These are phyloP conservation scores for Papilio helenus DNA, from an alignment of 1,140 invertebrate genomes.

Conservation along the genomic window DNA sequence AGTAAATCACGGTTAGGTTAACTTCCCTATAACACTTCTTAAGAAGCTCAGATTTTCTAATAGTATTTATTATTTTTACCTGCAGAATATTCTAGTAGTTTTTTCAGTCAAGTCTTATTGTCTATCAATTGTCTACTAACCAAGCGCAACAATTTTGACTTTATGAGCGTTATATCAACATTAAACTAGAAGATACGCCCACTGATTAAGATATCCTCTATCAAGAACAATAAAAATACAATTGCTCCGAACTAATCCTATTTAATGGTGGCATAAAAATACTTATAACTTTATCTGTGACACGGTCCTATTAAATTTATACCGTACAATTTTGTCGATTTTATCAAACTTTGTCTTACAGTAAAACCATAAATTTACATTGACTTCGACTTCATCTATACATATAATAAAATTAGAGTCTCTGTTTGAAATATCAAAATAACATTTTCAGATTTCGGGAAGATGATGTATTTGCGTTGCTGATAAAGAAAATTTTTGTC, in stretches of 20 bases:
- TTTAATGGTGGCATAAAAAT: conserved; percentile 31
- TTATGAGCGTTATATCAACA: not conserved
- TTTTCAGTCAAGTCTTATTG: no score
- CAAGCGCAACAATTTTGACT: not conserved
- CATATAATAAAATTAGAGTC: no score
- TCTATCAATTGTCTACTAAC: not conserved
- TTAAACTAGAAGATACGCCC: not conserved
- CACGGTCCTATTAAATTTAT: conserved; percentile 8
- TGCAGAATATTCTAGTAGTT: no score
- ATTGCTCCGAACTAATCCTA: conserved; percentile 31
- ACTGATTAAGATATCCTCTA: conserved; percentile 20
- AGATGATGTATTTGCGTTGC: no score
- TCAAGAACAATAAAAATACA: conserved; percentile 15
- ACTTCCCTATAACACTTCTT: not conserved
- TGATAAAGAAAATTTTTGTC: no score
- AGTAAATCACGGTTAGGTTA: not conserved
- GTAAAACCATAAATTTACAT: conserved; percentile 30
- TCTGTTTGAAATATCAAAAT: no score
- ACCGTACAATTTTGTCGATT: not conserved
- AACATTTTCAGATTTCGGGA: no score
- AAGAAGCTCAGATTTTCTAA: not conserved
- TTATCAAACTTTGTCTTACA: conserved; percentile 13
- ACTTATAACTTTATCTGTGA: conserved; percentile 20
- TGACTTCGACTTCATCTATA: not conserved
- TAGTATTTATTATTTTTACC: no score